These are phyloP conservation scores for Nibea coibor DNA, from an alignment of 2,113 vertebrate genomes.

Conservation along the genomic window DNA sequence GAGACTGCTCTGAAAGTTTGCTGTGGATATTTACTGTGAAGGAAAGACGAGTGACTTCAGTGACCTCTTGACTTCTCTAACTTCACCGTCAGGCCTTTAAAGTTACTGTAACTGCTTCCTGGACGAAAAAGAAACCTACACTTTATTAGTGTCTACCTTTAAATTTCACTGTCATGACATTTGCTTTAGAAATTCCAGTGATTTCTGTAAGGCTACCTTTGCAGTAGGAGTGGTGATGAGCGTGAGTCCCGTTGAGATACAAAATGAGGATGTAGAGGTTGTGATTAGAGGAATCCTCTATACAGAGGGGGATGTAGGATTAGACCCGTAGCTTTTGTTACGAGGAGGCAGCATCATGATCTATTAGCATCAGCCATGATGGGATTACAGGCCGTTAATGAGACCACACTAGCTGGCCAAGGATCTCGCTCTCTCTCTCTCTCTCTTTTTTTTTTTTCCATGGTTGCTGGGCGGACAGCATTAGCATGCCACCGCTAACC, in stretches of 20 bases:
- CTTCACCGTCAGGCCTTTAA: background rate
- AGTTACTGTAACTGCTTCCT: background rate
- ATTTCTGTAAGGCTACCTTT: background rate
- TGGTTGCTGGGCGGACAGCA: conserved; percentile 7
- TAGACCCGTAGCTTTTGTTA: conserved; percentile 35
- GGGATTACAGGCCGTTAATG: conserved; percentile 61
- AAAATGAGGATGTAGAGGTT: background rate
- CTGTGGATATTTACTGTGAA: background rate
- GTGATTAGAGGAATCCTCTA: conserved; percentile 13
- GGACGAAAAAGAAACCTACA: no score
- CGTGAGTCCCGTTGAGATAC: background rate
- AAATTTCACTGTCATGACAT: background rate
- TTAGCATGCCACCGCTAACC: conserved; percentile 30
- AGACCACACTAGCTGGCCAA: conserved; percentile 38
- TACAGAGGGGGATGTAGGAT: conserved; percentile 35
- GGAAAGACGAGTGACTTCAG: background rate
- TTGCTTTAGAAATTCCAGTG: background rate
- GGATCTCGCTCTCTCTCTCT: background rate
- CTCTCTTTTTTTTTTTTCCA: background rate
- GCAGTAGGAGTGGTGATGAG: background rate
- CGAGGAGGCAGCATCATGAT: conserved; percentile 42
- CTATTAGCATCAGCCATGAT: conserved; percentile 62
- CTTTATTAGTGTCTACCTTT: background rate
- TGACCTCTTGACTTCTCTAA: no score
- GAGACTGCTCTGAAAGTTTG: background rate